phyloP scores from a whole-genome alignment of 2,797 vertebrate genomes.

The Mallotus villosus region DNA sequence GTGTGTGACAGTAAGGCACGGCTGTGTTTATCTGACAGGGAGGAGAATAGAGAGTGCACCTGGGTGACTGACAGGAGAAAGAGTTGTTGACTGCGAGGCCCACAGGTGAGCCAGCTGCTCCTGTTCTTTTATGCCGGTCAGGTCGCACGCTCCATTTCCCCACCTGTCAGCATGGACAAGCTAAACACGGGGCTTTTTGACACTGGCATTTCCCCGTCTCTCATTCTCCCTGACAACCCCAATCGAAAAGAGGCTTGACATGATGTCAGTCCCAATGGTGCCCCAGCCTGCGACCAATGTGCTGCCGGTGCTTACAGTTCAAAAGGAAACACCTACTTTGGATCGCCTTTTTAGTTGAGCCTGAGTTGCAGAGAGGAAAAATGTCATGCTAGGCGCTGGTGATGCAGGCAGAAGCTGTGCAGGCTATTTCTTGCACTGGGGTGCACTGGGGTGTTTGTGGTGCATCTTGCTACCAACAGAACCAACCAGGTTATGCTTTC shows the following conservation, averaged over 20 bases:
- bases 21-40: too few relatives aligned
- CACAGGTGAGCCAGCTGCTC: not conserved
- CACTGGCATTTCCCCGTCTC: constrained; percentile 66
- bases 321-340: constrained; percentile 41
- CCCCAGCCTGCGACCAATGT: constrained; percentile 27
- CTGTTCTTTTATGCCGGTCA: not conserved
- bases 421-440: not conserved
- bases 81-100: not conserved
- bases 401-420: not conserved
- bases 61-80: not conserved
- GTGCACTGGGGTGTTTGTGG: too few relatives aligned
- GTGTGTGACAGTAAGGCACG: not conserved
- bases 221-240: constrained; percentile 71
- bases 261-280: constrained; percentile 49
- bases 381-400: constrained; percentile 7
- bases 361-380: constrained; percentile 39
- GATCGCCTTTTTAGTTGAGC: constrained; percentile 43
- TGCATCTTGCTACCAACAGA: not conserved
- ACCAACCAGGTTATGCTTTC: not conserved
- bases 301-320: constrained; percentile 37
- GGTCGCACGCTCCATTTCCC: constrained; percentile 68
- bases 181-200: constrained; percentile 73
- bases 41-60: not conserved
- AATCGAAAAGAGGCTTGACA: constrained; percentile 61
- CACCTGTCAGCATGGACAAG: constrained; percentile 72